Base-by-base conservation (phyloP, 2,797 vertebrate genomes). In the Chloroceryle inda region DNA sequence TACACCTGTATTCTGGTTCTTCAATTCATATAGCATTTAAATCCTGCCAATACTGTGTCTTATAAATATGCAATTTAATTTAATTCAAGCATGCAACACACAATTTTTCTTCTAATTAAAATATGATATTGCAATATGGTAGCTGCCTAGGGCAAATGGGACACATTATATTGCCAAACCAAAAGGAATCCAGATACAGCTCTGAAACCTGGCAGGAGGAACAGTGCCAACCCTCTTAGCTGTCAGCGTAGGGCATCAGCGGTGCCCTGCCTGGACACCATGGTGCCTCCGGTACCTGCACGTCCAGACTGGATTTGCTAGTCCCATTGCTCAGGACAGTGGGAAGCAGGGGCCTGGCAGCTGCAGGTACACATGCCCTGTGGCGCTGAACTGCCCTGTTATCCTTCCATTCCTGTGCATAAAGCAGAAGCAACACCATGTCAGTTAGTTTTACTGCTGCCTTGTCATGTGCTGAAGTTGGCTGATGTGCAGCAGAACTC, bases 41-140 rank as follows among this genome's bases (percentile, higher is more conserved):
- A 80, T 58, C 83, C 80, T 95, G 90, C 93, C 95, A 93, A 44
- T 94, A 91, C 75, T 74, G 74, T 58, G 68, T 84, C 74, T 96
- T 95, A 90, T 27, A 96, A 94, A 94, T 97, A 92, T 68, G 88
- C 77, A 92, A 97, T 93, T 96, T 95, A 80, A 89, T 97, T 88
- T 94, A 94, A 96, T 95, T 95, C 82, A 93, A 74, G 68, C 88
- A 68, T 37, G 80, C 74, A 93, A 96, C 88, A 95, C 68, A 52
- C 93, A 90, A 94, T 96, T 97, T 95, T 96, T 94, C 52, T 76
- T 82, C 75, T 75, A 91, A 97, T 97, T 95, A 82, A 94, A 92
- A 94, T 66, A 61, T 5, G 56, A 23, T 95, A 87, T 69, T 86
- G 68, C 77, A 85, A 24, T 83, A 44, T 18, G 71, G 64, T 69